These are phyloP conservation scores for Microcebus ravelobensis DNA, from an alignment of 2,113 vertebrate species.

Conservation along the genomic window DNA sequence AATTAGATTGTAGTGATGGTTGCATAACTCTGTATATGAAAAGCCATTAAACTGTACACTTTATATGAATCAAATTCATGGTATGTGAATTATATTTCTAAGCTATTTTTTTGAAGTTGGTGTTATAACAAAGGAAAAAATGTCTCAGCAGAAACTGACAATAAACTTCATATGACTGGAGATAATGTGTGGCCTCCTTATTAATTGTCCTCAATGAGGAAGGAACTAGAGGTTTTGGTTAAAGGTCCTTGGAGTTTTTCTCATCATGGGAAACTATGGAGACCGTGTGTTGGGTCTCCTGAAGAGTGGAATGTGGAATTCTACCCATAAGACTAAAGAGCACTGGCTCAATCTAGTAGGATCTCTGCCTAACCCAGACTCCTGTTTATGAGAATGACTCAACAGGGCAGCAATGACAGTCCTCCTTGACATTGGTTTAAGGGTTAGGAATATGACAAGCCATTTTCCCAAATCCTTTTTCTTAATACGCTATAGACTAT, in stretches of 20 bases:
- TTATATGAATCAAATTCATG: neutral
- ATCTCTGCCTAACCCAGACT: constrained; percentile 8
- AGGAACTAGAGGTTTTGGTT: neutral
- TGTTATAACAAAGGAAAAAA: neutral
- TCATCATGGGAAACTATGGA: neutral
- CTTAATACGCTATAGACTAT: neutral
- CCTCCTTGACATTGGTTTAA: constrained; percentile 4
- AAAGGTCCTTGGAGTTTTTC: neutral
- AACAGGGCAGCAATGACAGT: neutral
- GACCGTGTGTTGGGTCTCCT: neutral
- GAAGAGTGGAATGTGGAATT: neutral
- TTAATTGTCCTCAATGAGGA: neutral
- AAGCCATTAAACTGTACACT: neutral
- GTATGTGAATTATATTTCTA: neutral
- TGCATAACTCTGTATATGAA: neutral
- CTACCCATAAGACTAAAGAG: neutral
- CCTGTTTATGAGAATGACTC: neutral
- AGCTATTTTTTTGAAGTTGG: neutral
- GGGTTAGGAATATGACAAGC: neutral
- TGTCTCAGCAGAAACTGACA: neutral
- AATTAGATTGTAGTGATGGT: neutral
- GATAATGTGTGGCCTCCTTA: neutral
- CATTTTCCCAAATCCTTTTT: constrained; percentile 24
- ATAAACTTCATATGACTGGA: neutral
- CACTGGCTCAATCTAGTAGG: neutral